A percentile compares a stretch with the other conserved stretches of the same genome.
These are phyloP conservation scores for Strongylocentrotus purpuratus DNA, from an alignment of 35 echinoderm and acorn worm genomes.

Conservation along the genomic window DNA sequence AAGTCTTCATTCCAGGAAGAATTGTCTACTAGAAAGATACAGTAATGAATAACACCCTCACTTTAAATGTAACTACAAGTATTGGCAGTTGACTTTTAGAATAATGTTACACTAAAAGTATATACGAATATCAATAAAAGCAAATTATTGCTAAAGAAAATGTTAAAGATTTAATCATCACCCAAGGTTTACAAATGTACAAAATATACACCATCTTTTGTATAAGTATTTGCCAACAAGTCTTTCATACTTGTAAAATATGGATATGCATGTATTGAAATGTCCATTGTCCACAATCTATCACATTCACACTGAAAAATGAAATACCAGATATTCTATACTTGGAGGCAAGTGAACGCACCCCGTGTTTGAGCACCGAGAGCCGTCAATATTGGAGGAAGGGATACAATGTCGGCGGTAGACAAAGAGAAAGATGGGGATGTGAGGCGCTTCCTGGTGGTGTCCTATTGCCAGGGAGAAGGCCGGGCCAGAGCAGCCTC, in stretches of 20 bases:
- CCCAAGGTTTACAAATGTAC: no score
- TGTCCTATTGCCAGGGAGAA: background rate
- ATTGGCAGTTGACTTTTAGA: no score
- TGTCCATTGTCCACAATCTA: background rate
- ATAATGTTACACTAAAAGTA: no score
- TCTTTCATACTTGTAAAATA: background rate
- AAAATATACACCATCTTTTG: no score
- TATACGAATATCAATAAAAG: no score
- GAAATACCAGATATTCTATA: background rate
- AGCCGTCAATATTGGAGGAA: background rate
- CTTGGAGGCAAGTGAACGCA: background rate
- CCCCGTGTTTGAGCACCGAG: background rate
- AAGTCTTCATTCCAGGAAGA: no score
- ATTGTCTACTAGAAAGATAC: no score
- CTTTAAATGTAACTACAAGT: no score
- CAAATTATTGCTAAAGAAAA: no score
- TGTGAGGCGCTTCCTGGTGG: conserved; percentile 14
- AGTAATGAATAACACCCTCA: no score
- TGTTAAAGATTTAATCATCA: no score
- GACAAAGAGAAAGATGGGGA: conserved; percentile 20
- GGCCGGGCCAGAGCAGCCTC: background rate
- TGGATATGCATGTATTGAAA: background rate
- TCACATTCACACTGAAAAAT: background rate
- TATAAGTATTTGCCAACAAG: background rate
- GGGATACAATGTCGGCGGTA: conserved; percentile 39